Evolutionary conservation across 2,888 invertebrate genomes (phyloP).

Genomic region (Biston stratarius): DNA sequence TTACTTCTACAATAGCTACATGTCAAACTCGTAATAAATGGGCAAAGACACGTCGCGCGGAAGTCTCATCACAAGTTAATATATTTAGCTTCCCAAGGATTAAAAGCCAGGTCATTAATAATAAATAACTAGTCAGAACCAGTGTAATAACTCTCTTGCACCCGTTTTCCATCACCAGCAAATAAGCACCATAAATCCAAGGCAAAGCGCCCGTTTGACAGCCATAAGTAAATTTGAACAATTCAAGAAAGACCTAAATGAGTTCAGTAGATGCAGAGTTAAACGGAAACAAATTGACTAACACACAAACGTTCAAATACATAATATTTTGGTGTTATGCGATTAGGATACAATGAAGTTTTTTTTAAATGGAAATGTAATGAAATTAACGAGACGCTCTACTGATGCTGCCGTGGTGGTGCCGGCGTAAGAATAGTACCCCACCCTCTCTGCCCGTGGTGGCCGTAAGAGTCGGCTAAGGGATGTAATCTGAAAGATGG

Average conservation of each 20-base stretch:
- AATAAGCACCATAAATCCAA: constrained; percentile 44
- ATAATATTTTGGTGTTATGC: too few species aligned
- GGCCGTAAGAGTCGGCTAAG: too few species aligned
- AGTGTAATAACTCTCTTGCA: constrained; percentile 28
- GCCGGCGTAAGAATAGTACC: too few species aligned
- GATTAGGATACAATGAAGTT: too few species aligned
- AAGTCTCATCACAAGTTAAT: constrained; percentile 35
- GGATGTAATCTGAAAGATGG: too few species aligned
- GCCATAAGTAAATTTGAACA: constrained; percentile 27
- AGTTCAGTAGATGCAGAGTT: constrained; percentile 1
- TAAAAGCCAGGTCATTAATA: constrained; percentile 43
- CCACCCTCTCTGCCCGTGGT: too few species aligned
- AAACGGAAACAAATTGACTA: too few species aligned
- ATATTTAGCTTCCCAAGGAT: constrained; percentile 29
- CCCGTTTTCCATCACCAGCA: constrained; percentile 44
- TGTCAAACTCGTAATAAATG: constrained; percentile 32
- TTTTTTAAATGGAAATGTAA: too few species aligned
- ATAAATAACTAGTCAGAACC: constrained; percentile 38
- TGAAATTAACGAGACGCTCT: too few species aligned
- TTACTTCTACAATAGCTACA: constrained; percentile 26
- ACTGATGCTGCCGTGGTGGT: too few species aligned
- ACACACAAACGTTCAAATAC: too few species aligned
- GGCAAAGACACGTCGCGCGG: constrained; percentile 23
- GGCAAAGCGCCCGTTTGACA: constrained; percentile 32
- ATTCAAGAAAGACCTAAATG: constrained; percentile 14